These are phyloP conservation scores for Synanthedon formicaeformis DNA, from an alignment of 2,888 invertebrate species.

Conservation along the genomic window DNA sequence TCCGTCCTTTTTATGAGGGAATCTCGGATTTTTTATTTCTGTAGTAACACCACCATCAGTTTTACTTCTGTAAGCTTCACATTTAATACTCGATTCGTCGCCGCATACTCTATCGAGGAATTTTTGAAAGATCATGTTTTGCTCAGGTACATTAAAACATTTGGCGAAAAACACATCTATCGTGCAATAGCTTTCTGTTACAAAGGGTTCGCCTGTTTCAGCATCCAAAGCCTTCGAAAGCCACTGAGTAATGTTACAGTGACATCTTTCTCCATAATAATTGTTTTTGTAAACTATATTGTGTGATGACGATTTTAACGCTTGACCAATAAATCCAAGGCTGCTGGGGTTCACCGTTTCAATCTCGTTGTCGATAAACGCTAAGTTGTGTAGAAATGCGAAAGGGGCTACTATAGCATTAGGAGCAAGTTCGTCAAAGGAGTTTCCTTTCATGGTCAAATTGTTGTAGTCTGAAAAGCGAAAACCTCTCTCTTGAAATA, in stretches of 20 bases:
- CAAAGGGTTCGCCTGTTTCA: constrained; percentile 47
- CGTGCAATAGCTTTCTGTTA: constrained; percentile 72
- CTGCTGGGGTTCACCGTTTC: constrained; percentile 58
- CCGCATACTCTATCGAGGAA: constrained; percentile 73
- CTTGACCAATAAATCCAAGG: constrained; percentile 70
- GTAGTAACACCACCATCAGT: constrained; percentile 23
- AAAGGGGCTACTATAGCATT: constrained; percentile 65
- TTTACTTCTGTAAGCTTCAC: constrained; percentile 65
- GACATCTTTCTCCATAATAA: constrained; percentile 73
- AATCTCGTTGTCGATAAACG: constrained; percentile 58
- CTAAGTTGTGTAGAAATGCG: constrained; percentile 69
- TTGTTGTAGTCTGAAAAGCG: constrained; percentile 75
- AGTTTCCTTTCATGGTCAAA: constrained; percentile 73
- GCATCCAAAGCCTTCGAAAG: constrained; percentile 54
- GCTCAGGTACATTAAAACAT: constrained; percentile 75
- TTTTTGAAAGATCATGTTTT: constrained; percentile 72
- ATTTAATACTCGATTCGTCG: constrained; percentile 59
- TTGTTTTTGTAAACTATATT: constrained; percentile 69
- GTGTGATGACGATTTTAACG: constrained; percentile 47
- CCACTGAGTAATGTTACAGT: constrained; percentile 73
- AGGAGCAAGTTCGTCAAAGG: constrained; percentile 69
- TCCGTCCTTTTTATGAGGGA: constrained; percentile 44
- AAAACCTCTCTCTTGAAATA: constrained; percentile 71
- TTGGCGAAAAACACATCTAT: constrained; percentile 70
- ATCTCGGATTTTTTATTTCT: constrained; percentile 57